A percentile compares a stretch with the other conserved stretches of the same genome.
phyloP scores from a whole-genome alignment of 2,113 vertebrate species.

The Hydropotes inermis region DNA sequence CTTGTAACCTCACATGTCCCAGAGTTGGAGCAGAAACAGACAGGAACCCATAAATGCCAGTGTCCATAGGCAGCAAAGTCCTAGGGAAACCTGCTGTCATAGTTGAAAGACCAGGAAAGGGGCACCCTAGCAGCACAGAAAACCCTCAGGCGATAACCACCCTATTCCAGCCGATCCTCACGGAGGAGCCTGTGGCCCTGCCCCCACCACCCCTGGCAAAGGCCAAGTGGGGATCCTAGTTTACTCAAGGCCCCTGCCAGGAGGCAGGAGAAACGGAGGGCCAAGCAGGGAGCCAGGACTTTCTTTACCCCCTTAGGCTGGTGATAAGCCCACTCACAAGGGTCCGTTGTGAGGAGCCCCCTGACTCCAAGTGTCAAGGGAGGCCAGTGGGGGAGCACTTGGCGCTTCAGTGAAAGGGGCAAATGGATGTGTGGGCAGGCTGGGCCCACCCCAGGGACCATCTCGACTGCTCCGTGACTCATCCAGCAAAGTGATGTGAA shows the following conservation, averaged over 20 bases:
- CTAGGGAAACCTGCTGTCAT: not conserved
- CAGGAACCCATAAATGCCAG: not conserved
- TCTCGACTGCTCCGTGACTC: accelerated
- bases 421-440: not conserved
- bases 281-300: not conserved
- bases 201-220: not conserved
- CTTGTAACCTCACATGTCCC: not conserved
- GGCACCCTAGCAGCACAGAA: not conserved
- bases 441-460: not conserved
- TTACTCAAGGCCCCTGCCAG: no score
- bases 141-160: not conserved
- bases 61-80: not conserved
- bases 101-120: not conserved
- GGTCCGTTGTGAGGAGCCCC: not conserved
- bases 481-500: not conserved
- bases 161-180: not conserved
- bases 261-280: not conserved
- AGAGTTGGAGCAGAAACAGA: not conserved
- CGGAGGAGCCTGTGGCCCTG: not conserved
- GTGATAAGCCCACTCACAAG: not conserved
- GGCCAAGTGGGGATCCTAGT: not conserved
- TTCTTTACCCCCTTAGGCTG: not conserved
- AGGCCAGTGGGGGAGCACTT: not conserved
- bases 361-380: not conserved
- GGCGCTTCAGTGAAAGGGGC: not conserved